These are phyloP conservation scores for Eulemur rufifrons DNA, from an alignment of 2,113 vertebrate genomes.

Conservation along the genomic window DNA sequence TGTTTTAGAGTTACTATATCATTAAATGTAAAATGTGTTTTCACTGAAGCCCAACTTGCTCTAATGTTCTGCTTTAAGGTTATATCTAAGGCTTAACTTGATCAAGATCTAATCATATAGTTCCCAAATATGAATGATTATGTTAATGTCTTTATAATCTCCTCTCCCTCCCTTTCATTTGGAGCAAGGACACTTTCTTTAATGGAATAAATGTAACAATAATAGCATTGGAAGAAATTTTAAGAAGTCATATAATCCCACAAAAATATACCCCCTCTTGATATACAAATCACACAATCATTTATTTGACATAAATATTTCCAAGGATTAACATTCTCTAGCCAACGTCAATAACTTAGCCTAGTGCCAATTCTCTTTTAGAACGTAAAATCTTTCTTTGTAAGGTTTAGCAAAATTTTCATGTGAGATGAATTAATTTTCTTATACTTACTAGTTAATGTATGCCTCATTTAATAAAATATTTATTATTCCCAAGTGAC, in stretches of 20 bases:
- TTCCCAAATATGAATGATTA: not conserved
- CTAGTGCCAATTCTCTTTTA: not conserved
- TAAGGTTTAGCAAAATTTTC: not conserved
- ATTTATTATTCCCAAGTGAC: not conserved
- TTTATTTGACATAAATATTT: not conserved
- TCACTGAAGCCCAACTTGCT: not conserved
- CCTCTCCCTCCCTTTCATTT: not conserved
- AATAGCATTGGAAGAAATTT: not conserved
- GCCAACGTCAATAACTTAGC: not conserved
- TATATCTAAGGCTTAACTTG: not conserved
- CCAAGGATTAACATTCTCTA: not conserved
- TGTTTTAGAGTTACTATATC: not conserved
- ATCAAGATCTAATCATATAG: not conserved
- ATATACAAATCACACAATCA: not conserved
- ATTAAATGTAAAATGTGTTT: not conserved
- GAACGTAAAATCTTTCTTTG: not conserved
- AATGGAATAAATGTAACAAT: not conserved
- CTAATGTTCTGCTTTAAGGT: not conserved
- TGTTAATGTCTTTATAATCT: not conserved
- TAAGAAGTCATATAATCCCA: not conserved
- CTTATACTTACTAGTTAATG: not conserved
- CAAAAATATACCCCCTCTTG: not conserved
- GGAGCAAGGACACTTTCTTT: not conserved
- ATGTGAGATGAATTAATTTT: not conserved
- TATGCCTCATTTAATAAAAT: not conserved